Evolutionary conservation across 2,888 invertebrate genomes (phyloP).

Genomic region (Drosophila stalkeri): DNA sequence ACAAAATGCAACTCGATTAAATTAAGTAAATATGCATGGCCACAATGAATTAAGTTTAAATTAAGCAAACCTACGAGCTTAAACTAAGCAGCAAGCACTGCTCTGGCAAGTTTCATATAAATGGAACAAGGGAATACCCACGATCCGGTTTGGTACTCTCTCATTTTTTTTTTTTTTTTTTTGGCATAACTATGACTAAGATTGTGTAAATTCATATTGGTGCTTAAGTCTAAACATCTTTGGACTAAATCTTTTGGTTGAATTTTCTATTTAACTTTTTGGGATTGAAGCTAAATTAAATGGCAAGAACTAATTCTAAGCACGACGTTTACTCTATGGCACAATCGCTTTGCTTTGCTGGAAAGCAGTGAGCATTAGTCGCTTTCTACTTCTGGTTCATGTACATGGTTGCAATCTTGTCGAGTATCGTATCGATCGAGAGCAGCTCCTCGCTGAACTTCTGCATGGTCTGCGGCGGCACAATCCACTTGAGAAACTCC

Average conservation of each 20-base stretch:
- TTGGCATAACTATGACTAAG: slow-evolving; percentile 53
- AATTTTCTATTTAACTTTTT: slow-evolving; percentile 44
- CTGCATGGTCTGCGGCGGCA: slow-evolving; percentile 92
- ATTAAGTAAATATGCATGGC: slow-evolving; percentile 55
- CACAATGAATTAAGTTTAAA: slow-evolving; percentile 53
- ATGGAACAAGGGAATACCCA: slow-evolving; percentile 18
- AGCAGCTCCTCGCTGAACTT: slow-evolving; percentile 90
- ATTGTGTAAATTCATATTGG: slow-evolving; percentile 43
- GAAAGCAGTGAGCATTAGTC: slow-evolving; percentile 4
- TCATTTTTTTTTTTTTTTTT: slow-evolving; percentile 31
- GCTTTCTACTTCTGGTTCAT: slow-evolving; percentile 80
- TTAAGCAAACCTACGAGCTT: slow-evolving; percentile 17
- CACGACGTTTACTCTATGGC: slow-evolving; percentile 59
- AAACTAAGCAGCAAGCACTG: slow-evolving; percentile 30
- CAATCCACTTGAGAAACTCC: slow-evolving; percentile 92
- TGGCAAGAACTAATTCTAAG: slow-evolving; percentile 73
- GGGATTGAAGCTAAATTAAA: slow-evolving; percentile 52
- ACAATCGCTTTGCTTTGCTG: slow-evolving; percentile 39
- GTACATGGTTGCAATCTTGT: slow-evolving; percentile 85
- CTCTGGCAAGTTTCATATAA: slow-evolving; percentile 66
- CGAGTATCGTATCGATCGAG: slow-evolving; percentile 91
- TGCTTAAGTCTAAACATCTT: slow-evolving; percentile 57
- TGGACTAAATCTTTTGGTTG: slow-evolving; percentile 71
- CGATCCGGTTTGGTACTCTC: slow-evolving; percentile 12
- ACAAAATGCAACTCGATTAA: slow-evolving; percentile 49